These are phyloP conservation scores for Ormyrus rosae DNA, from an alignment of 2,888 invertebrate genomes.

Conservation along the genomic window DNA sequence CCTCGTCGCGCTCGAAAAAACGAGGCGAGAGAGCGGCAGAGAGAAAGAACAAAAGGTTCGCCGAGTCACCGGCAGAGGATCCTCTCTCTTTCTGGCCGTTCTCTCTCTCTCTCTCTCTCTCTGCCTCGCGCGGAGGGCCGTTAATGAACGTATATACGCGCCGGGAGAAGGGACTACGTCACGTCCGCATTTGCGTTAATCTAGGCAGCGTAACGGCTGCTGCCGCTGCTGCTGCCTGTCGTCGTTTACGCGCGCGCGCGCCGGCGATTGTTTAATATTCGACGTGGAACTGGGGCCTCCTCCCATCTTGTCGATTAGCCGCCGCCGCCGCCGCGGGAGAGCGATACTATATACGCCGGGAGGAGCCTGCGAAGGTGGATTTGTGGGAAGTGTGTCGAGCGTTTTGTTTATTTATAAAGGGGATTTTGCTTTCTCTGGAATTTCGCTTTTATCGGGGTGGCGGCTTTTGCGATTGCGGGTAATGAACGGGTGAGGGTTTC, in stretches of 20 bases:
- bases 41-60: background rate
- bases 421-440: too few relatives aligned
- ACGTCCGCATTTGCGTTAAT: constrained; percentile 74
- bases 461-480: too few relatives aligned
- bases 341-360: background rate
- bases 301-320: constrained; percentile 12
- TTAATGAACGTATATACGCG: constrained; percentile 36
- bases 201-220: constrained; percentile 49
- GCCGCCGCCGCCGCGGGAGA: background rate
- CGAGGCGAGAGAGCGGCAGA: background rate
- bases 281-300: constrained; percentile 19
- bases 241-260: constrained; percentile 16
- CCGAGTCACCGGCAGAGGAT: background rate
- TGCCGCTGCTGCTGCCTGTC: background rate
- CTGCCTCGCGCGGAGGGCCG: background rate
- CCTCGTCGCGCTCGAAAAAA: constrained; percentile 25
- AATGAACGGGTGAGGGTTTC: too few relatives aligned
- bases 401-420: too few relatives aligned
- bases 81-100: too few relatives aligned
- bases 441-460: too few relatives aligned
- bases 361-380: background rate
- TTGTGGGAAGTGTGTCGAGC: too few relatives aligned
- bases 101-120: background rate
- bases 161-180: constrained; percentile 64
- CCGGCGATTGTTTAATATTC: constrained; percentile 52